A percentile compares a stretch with the other conserved stretches of the same genome.
phyloP scores from a whole-genome alignment of 2,113 vertebrate genomes.

The Todiramphus saurophagus region DNA sequence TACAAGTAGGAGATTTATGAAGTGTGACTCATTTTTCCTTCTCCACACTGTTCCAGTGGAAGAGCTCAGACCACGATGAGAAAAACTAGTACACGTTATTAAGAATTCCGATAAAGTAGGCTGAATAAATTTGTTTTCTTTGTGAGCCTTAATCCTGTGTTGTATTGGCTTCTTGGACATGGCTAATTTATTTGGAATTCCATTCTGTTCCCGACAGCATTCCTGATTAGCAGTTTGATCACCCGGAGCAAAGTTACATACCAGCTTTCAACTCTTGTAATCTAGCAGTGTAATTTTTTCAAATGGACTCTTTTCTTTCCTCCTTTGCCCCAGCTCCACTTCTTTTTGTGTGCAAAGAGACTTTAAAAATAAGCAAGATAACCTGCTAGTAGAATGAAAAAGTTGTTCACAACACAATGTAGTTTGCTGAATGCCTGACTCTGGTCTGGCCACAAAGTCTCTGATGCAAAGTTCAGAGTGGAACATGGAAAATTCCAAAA shows the following conservation, averaged over 20 bases:
- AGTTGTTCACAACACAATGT: background rate
- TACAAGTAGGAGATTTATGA: conserved; percentile 51
- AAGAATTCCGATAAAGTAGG: conserved; percentile 76
- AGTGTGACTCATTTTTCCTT: conserved; percentile 65
- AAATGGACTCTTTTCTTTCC: conserved; percentile 45
- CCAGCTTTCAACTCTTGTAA: conserved; percentile 69
- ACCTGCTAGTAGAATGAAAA: conserved; percentile 22
- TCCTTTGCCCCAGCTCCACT: conserved; percentile 1
- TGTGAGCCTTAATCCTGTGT: conserved; percentile 76
- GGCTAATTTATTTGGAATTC: conserved; percentile 80
- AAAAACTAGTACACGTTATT: conserved; percentile 51
- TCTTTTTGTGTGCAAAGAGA: conserved; percentile 29
- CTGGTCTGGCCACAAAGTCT: background rate
- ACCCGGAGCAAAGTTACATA: conserved; percentile 68
- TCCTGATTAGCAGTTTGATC: conserved; percentile 75
- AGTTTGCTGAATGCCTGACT: background rate
- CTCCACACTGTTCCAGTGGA: conserved; percentile 34
- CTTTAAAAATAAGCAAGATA: conserved; percentile 37
- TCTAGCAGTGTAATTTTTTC: conserved; percentile 47
- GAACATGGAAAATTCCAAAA: background rate
- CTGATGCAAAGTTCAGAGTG: background rate
- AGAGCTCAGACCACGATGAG: conserved; percentile 59
- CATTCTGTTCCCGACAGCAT: conserved; percentile 74
- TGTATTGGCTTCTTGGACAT: conserved; percentile 75
- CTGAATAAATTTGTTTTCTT: conserved; percentile 75